Percentiles rank a stretch among this genome's conserved stretches.
These are phyloP conservation scores for Drosophila orena DNA, from an alignment of 1,140 invertebrate species.

Conservation along the genomic window DNA sequence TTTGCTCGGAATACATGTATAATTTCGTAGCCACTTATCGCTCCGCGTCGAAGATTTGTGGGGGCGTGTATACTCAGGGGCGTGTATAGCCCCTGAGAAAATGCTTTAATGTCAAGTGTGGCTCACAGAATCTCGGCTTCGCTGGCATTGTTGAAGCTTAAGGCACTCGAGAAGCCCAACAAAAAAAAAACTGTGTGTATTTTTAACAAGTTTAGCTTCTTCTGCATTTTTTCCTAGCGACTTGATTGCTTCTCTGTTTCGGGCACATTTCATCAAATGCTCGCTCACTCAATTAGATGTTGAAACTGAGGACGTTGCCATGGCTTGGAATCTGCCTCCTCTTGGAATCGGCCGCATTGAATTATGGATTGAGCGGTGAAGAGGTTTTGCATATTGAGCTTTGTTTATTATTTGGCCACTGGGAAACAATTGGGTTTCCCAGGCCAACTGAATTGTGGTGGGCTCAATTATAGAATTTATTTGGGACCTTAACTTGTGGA, in stretches of 20 bases:
- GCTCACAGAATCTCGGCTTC: constrained; percentile 22
- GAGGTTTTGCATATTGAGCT: constrained; percentile 14
- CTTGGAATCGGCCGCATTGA: neutral
- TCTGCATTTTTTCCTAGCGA: neutral
- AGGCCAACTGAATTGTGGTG: constrained; percentile 16
- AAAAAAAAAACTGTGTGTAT: constrained; percentile 20
- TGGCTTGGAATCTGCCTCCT: constrained; percentile 19
- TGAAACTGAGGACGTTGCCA: constrained; percentile 44
- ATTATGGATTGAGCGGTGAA: constrained; percentile 22
- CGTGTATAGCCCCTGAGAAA: constrained; percentile 32
- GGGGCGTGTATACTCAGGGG: constrained; percentile 55
- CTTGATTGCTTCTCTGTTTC: constrained; percentile 47
- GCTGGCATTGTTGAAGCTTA: constrained; percentile 17
- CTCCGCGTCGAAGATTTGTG: constrained; percentile 23
- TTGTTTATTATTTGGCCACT: constrained; percentile 30
- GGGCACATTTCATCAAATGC: constrained; percentile 46
- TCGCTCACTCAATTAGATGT: constrained; percentile 50
- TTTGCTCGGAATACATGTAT: constrained; percentile 41
- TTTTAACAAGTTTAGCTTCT: constrained; percentile 39
- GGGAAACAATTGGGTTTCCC: constrained; percentile 32
- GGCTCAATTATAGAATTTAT: constrained; percentile 26
- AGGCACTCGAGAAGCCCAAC: constrained; percentile 37
- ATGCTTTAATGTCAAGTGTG: constrained; percentile 68
- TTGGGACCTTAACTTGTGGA: constrained; percentile 1
- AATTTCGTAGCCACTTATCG: constrained; percentile 33